phyloP scores from a whole-genome alignment of 2,797 vertebrate species.

The Dicrostonyx torquatus region DNA sequence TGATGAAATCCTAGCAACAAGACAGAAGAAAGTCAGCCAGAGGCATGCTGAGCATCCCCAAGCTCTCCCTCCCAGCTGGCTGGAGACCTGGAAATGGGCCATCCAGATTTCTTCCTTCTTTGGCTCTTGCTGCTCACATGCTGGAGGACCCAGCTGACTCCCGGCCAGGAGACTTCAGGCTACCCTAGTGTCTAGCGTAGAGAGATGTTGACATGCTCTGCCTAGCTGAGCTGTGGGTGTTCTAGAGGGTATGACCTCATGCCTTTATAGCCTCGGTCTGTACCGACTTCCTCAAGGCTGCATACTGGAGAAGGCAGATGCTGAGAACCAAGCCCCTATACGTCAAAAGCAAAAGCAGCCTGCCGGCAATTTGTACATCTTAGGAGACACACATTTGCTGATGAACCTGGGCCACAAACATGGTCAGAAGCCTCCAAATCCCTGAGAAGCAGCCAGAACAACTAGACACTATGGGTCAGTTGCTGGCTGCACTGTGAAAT shows the following conservation, averaged over 20 bases:
- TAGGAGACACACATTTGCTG: neutral
- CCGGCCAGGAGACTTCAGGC: neutral
- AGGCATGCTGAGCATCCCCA: neutral
- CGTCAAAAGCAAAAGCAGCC: neutral
- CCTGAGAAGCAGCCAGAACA: neutral
- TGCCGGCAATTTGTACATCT: fast-evolving
- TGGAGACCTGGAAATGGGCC: neutral
- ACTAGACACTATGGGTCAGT: neutral
- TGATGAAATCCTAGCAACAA: slow-evolving; percentile 34
- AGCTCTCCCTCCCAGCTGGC: slow-evolving; percentile 15
- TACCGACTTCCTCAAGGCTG: neutral
- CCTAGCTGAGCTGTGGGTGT: neutral
- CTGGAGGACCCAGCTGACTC: neutral
- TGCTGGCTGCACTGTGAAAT: neutral
- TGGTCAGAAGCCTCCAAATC: neutral
- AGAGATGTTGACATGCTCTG: neutral
- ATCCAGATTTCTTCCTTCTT: slow-evolving; percentile 11
- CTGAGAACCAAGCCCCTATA: no score
- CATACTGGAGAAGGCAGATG: neutral
- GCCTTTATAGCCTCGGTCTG: neutral
- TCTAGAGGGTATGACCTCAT: neutral
- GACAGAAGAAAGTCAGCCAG: slow-evolving; percentile 54
- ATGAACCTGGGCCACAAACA: neutral
- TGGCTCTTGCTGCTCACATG: neutral
- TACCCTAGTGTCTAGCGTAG: neutral